A percentile compares a stretch with the other conserved stretches of the same genome.
Evolutionary conservation across 2,888 invertebrate genomes (phyloP).

Genomic region (Nomada fucata): DNA sequence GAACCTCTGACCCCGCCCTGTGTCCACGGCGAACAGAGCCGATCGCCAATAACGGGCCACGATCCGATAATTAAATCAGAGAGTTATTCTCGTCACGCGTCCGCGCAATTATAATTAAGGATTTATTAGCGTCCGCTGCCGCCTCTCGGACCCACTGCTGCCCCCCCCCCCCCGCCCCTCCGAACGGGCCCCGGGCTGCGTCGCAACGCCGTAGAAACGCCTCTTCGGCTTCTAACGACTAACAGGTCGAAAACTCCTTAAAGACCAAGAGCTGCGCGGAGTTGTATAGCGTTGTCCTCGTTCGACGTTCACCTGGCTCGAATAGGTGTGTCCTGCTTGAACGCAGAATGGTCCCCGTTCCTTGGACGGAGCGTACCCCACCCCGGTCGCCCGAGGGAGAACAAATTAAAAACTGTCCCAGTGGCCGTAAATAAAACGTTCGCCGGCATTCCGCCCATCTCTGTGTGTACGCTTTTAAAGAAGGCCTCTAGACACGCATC

Average conservation of each 20-base stretch:
- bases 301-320: background rate
- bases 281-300: constrained; percentile 16
- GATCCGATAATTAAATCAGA: constrained; percentile 83
- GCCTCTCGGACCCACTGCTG: constrained; percentile 49
- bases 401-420: constrained; percentile 85
- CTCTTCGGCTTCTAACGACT: constrained; percentile 81
- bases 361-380: background rate
- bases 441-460: constrained; percentile 82
- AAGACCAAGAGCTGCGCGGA: constrained; percentile 70
- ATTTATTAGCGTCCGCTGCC: constrained; percentile 82
- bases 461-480: constrained; percentile 77
- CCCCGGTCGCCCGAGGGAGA: constrained; percentile 77
- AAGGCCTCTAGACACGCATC: constrained; percentile 81
- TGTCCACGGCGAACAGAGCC: background rate
- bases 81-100: constrained; percentile 84
- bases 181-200: constrained; percentile 33
- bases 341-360: background rate
- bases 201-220: constrained; percentile 80
- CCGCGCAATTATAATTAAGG: constrained; percentile 84
- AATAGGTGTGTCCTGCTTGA: background rate
- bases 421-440: constrained; percentile 83
- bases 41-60: constrained; percentile 52
- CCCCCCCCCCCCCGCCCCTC: background rate
- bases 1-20: constrained; percentile 7
- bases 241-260: constrained; percentile 82